These are phyloP conservation scores for Pluvianellus socialis DNA, from an alignment of 2,113 vertebrate genomes.

Conservation along the genomic window DNA sequence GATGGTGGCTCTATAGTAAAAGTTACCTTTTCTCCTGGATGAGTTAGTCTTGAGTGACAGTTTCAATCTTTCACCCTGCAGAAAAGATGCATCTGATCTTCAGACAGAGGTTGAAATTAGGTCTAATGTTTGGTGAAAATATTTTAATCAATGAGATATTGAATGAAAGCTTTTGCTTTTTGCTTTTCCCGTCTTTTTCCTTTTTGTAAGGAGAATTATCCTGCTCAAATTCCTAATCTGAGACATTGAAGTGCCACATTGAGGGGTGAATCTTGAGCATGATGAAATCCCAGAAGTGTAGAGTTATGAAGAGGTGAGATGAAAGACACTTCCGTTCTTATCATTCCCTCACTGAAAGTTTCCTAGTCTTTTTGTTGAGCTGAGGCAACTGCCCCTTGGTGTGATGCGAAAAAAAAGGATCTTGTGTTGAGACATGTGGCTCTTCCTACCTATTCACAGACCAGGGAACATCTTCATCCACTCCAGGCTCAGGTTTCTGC, in stretches of 20 bases:
- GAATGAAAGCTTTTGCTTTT: neutral
- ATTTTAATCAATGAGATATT: neutral
- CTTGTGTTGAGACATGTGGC: neutral
- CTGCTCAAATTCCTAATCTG: neutral
- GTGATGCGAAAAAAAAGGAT: neutral
- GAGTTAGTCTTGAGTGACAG: neutral
- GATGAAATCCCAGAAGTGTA: neutral
- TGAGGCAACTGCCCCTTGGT: neutral
- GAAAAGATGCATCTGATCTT: neutral
- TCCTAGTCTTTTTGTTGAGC: neutral
- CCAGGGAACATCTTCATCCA: neutral
- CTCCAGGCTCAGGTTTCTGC: neutral
- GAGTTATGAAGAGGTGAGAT: neutral
- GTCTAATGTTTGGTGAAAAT: neutral
- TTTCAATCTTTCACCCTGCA: neutral
- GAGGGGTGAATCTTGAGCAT: neutral
- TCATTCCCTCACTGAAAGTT: neutral
- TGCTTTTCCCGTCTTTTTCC: neutral
- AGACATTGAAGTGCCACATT: neutral
- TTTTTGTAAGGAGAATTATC: neutral
- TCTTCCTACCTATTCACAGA: neutral
- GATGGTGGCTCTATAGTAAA: neutral
- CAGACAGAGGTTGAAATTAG: neutral
- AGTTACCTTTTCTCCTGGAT: neutral
- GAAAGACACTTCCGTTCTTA: neutral